These are phyloP conservation scores for Acrossocheilus wenchowensis DNA, from an alignment of 2,797 vertebrate species.

Conservation along the genomic window DNA sequence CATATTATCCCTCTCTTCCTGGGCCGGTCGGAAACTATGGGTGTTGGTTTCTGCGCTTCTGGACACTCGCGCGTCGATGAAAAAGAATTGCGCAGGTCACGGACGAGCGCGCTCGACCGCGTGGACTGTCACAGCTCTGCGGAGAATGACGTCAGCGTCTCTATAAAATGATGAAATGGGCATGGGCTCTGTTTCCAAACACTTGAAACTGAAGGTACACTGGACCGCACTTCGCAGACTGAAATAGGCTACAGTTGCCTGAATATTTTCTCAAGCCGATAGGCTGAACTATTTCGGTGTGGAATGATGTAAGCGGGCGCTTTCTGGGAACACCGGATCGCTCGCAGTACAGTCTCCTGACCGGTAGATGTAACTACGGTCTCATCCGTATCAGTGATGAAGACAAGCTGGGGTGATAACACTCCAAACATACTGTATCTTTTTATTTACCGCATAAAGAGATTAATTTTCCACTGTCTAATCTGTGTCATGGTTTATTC, in stretches of 20 bases:
- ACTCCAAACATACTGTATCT: slow-evolving; percentile 29
- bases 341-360: slow-evolving; percentile 35
- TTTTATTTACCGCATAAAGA: slow-evolving; percentile 47
- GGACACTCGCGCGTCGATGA: slow-evolving; percentile 8
- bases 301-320: slow-evolving; percentile 26
- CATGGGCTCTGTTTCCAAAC: neutral
- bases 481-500: slow-evolving; percentile 42
- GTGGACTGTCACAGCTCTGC: slow-evolving; percentile 54
- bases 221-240: neutral
- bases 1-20: slow-evolving; percentile 2
- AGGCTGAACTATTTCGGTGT: neutral
- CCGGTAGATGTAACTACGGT: slow-evolving; percentile 54
- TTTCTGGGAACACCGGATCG: slow-evolving; percentile 52
- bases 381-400: slow-evolving; percentile 60
- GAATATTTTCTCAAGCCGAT: slow-evolving; percentile 17
- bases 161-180: slow-evolving; percentile 35
- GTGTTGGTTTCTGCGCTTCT: slow-evolving; percentile 16
- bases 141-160: slow-evolving; percentile 54
- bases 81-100: slow-evolving; percentile 49
- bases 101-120: slow-evolving; percentile 40
- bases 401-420: slow-evolving; percentile 43
- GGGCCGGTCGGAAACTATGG: slow-evolving; percentile 10
- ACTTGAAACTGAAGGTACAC: neutral
- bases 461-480: slow-evolving; percentile 48
- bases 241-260: neutral